Percentiles rank a stretch among this genome's conserved stretches.
Evolutionary conservation across 1,140 invertebrate species (phyloP).

Genomic region (Eupristina koningsbergeri): DNA sequence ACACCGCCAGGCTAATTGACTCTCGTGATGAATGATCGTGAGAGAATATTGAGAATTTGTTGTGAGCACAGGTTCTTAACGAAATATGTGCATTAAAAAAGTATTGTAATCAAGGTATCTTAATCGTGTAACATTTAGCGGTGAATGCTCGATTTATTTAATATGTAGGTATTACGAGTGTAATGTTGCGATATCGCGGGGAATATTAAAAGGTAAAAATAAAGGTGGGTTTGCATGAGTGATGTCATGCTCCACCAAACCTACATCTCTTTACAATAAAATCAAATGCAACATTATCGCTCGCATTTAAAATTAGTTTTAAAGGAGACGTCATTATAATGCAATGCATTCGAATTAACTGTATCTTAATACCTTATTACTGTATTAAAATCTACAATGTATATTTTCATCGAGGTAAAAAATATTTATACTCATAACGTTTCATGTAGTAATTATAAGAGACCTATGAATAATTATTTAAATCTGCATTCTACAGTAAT

Average conservation of each 20-base stretch:
- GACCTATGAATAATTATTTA: not conserved
- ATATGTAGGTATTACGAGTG: not conserved
- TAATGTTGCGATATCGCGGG: not conserved
- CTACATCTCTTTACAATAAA: not conserved
- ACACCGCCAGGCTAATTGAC: conserved; percentile 9
- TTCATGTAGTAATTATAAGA: not conserved
- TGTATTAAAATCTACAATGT: not conserved
- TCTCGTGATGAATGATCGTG: conserved; percentile 17
- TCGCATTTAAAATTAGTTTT: not conserved
- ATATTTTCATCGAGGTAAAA: not conserved
- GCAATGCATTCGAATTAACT: not conserved
- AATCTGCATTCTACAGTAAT: not conserved
- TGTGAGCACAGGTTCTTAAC: too few species aligned
- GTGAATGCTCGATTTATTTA: not conserved
- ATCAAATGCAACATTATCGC: not conserved
- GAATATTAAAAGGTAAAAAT: not conserved
- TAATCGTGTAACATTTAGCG: not conserved
- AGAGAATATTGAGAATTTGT: conserved; percentile 7
- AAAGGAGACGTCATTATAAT: not conserved
- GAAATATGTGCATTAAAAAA: conserved; percentile 2
- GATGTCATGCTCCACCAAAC: not conserved
- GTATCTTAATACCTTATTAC: not conserved
- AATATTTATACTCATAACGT: not conserved
- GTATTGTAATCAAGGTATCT: not conserved
- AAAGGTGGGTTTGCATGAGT: not conserved